Percentiles rank a stretch among this genome's conserved stretches.
phyloP scores from a whole-genome alignment of 2,888 invertebrate genomes.

The Heteromurus nitidus region DNA sequence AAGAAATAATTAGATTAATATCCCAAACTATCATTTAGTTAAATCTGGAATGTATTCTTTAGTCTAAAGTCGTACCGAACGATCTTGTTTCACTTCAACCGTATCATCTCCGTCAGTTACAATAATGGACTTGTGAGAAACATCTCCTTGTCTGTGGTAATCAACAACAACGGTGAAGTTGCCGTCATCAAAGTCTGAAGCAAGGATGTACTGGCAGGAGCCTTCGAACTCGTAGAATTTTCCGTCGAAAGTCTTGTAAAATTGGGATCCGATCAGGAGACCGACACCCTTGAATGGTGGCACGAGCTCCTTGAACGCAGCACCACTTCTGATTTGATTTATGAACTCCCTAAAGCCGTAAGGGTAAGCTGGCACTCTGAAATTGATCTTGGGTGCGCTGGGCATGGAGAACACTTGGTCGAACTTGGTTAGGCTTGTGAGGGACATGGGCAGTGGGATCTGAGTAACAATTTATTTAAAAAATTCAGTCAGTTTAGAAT shows the following conservation, averaged over 20 bases:
- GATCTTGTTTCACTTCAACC: conserved; percentile 81
- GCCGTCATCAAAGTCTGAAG: conserved; percentile 88
- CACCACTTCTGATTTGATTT: conserved; percentile 65
- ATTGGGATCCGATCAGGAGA: conserved; percentile 85
- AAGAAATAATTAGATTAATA: not conserved
- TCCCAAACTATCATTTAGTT: not conserved
- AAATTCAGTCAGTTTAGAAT: too few relatives aligned
- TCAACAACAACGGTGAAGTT: conserved; percentile 89
- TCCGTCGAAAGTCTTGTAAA: conserved; percentile 92
- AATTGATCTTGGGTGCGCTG: conserved; percentile 79
- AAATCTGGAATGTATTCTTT: too few relatives aligned
- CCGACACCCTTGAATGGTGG: conserved; percentile 83
- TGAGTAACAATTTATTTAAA: too few relatives aligned
- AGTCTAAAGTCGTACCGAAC: conserved; percentile 80
- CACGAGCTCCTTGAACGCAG: conserved; percentile 78
- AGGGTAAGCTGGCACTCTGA: conserved; percentile 61
- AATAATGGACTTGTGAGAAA: conserved; percentile 80
- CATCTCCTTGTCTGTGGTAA: conserved; percentile 76
- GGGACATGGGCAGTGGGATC: conserved; percentile 76
- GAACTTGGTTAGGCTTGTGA: conserved; percentile 79
- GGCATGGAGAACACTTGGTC: conserved; percentile 76
- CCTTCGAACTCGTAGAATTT: conserved; percentile 87
- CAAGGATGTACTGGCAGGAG: conserved; percentile 88
- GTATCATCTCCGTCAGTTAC: conserved; percentile 83
- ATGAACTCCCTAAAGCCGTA: conserved; percentile 66